Base-by-base conservation (phyloP, 1,140 invertebrate genomes). In the Nephotettix cincticeps region DNA sequence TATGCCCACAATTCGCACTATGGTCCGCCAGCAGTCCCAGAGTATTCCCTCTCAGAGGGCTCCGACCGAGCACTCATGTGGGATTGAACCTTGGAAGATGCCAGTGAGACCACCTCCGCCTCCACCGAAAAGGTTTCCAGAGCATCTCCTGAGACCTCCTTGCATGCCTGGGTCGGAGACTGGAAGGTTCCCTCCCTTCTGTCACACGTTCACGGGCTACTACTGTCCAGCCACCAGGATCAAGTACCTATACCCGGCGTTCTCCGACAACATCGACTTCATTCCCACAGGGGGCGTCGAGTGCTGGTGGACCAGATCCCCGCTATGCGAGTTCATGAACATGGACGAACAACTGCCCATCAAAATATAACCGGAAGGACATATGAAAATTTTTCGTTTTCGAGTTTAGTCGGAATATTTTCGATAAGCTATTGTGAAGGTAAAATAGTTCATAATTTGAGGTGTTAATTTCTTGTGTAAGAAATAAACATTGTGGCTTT, bases 211-310 rank as follows among this genome's bases (percentile, higher is more conserved):
- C 23, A 61, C 25, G 56, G 56, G 56, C 23, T 27, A 27, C 56
- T 61, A 27, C 56, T 61, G 56, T 29, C 56, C 56, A 27, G 6
- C 56, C 21, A 6, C 13, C 21, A 61, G 56, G 27, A 29, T 27
- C 56, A 61, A 61, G 56, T 61, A 61, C 56, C 6, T 27, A 1
- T 61, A 61, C 25, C 56, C 56, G 1, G 21, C 56, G 21, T 61
- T 61, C 56, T 61, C 56, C 21, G 56, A 61, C 21, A 61, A 61
- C 56, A 61, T 61, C 14, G 56, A 61, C 56, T 61, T 61, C 25
- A 25, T 61, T 9, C 56, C 56, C 56, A 27, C 56, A 13, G 56
- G 56, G 6, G 27, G 6, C 4, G 56, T n/a, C 4, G 56, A 61
- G 56, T 61, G 56, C 27, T 61, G 56, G 56, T 61, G 56, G 56